Conservation (phyloP, 1,140 invertebrate species). For the Bradynema listronoti region DNA sequence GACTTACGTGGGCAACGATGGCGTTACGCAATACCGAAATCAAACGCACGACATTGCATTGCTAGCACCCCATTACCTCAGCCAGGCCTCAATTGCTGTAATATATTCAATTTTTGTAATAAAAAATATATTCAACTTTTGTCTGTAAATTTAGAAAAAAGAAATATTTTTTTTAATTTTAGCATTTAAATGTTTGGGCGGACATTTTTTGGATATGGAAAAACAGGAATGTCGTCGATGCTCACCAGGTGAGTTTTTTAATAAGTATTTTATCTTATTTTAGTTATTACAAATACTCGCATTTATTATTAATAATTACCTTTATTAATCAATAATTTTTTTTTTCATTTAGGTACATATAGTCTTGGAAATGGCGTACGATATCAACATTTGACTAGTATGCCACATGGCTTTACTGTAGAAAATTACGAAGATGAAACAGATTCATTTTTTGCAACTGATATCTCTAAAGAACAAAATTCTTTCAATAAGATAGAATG, state of each 20-base stretch:
- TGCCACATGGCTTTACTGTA: conserved; percentile 41
- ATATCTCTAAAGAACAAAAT: not conserved
- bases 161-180: conserved; percentile 27
- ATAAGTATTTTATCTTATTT: conserved; percentile 4
- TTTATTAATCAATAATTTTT: not conserved
- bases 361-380: conserved; percentile 51
- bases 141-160: not conserved
- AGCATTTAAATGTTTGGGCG: conserved; percentile 48
- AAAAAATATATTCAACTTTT: too few species aligned
- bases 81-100: conserved; percentile 48
- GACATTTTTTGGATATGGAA: conserved; percentile 51
- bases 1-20: conserved; percentile 45
- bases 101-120: too few species aligned
- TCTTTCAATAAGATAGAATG: too few species aligned
- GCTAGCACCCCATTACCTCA: conserved; percentile 43
- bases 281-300: not conserved
- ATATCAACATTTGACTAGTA: conserved; percentile 48
- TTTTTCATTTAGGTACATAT: conserved; percentile 40
- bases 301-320: not conserved
- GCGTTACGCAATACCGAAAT: conserved; percentile 45
- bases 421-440: conserved; percentile 31
- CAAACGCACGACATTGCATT: conserved; percentile 33
- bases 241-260: conserved; percentile 34
- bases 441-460: not conserved
- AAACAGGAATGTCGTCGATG: conserved; percentile 47